Evolutionary conservation across 2,888 invertebrate species (phyloP).

Genomic region (Furcula furcula): DNA sequence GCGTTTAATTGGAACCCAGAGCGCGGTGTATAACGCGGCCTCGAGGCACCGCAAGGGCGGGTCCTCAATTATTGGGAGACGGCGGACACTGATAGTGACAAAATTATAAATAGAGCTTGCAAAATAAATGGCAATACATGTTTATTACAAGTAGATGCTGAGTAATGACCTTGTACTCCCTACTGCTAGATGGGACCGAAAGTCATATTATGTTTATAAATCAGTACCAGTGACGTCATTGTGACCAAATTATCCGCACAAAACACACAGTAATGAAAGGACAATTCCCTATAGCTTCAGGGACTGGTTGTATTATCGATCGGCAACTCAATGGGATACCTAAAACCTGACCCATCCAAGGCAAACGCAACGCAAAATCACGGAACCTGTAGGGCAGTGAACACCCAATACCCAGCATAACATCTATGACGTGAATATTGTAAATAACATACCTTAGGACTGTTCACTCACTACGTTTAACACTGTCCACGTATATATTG

Average conservation of each 20-base stretch:
- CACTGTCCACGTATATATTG: slow-evolving; percentile 34
- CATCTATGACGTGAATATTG: slow-evolving; percentile 55
- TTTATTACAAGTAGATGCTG: slow-evolving; percentile 60
- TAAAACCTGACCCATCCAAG: slow-evolving; percentile 10
- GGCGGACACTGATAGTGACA: slow-evolving; percentile 44
- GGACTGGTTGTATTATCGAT: slow-evolving; percentile 10
- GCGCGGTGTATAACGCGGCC: no score
- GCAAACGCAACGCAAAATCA: slow-evolving; percentile 20
- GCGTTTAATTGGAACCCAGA: no score
- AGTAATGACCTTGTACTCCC: slow-evolving; percentile 70
- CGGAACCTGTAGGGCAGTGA: slow-evolving; percentile 38
- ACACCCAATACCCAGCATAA: slow-evolving; percentile 54
- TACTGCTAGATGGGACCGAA: slow-evolving; percentile 65
- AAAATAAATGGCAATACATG: slow-evolving; percentile 64
- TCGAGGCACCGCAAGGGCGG: slow-evolving; percentile 55
- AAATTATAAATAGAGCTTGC: slow-evolving; percentile 68
- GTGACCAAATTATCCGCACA: slow-evolving; percentile 61
- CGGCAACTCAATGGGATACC: slow-evolving; percentile 5
- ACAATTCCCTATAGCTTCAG: slow-evolving; percentile 21
- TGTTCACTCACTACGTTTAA: slow-evolving; percentile 34
- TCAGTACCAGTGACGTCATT: slow-evolving; percentile 73
- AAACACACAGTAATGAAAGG: slow-evolving; percentile 39
- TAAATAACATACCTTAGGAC: slow-evolving; percentile 63
- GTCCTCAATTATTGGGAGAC: slow-evolving; percentile 51
- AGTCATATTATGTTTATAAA: slow-evolving; percentile 73